Base-by-base conservation (phyloP, 2,888 invertebrate genomes). In the Trissolcus japonicus region DNA sequence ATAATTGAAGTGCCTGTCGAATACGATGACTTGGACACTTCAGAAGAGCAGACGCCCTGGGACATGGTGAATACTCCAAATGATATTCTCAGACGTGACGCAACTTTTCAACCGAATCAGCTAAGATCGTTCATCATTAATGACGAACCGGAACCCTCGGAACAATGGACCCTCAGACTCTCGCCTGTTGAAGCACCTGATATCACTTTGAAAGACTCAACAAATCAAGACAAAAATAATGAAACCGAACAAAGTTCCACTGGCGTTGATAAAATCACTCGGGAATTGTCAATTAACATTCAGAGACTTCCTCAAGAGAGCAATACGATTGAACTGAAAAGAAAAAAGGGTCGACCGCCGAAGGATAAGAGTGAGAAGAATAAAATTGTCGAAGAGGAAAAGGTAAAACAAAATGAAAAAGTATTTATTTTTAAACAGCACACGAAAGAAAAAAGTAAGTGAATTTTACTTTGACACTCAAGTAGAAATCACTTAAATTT, bases 1-100 rank as follows among this genome's bases (percentile, higher is more conserved):
- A 89, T 89, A 55, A 86, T 89, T 61, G 87, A 88, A 77, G 82
- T 88, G 60, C 82, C 85, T 2, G 86, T 85, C 67, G 88, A 88
- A 53, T 88, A 89, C 3, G 87, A 88, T 50, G 88, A 88, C 60
- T 16, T 73, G 11, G 84, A 88, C 53, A 87, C 86, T 71, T 86
- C 86, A 2, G 86, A 87, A 56, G 80, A 83, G 14, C 81, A 85
- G 40, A 80, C 80, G 1, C 83, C 82, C 76, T 82, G 86, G 65
- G 85, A 84, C 4, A 77, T 86, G 6, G 87, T 86, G 55, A 84
- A 86, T 73, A 84, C 84, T 25, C 84, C 87, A 6, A 84, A 83
- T 71, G 85, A 86, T 19, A 86, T 88, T 65, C 72, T 88, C 13
- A 11, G 81, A 40, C 81, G 78, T 17, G 80, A 82, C 14, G 25